Percentiles rank a stretch among this genome's conserved stretches.
phyloP scores from a whole-genome alignment of 2,888 invertebrate genomes.

The Conchocele bisecta region DNA sequence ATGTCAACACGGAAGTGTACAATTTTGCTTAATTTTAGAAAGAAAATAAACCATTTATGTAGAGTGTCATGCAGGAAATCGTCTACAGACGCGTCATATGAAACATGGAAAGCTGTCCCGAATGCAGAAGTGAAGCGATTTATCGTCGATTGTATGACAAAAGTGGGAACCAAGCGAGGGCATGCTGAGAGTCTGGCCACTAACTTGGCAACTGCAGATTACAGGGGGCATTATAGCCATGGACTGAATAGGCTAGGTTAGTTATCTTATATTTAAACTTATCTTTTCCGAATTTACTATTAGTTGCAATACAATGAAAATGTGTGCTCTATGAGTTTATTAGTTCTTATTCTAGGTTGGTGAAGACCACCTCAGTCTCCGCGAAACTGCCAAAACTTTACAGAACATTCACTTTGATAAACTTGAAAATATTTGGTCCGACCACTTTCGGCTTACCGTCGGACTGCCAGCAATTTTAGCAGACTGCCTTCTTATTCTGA shows the following conservation, averaged over 20 bases:
- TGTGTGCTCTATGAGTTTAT: too few relatives aligned
- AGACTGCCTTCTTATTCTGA: too few relatives aligned
- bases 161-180: constrained; percentile 86
- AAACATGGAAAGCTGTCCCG: constrained; percentile 60
- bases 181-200: constrained; percentile 88
- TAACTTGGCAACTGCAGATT: constrained; percentile 89
- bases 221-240: constrained; percentile 93
- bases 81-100: constrained; percentile 26
- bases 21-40: neutral
- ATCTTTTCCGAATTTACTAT: too few relatives aligned
- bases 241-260: constrained; percentile 91
- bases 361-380: too few relatives aligned
- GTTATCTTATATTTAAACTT: too few relatives aligned
- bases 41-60: neutral
- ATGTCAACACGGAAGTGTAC: constrained; percentile 24
- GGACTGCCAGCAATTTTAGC: too few relatives aligned
- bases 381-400: too few relatives aligned
- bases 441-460: too few relatives aligned
- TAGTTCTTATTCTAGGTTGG: too few relatives aligned
- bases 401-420: too few relatives aligned
- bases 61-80: constrained; percentile 21
- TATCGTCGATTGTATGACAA: constrained; percentile 86
- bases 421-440: too few relatives aligned
- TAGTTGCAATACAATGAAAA: too few relatives aligned
- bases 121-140: constrained; percentile 76